These are phyloP conservation scores for Intellagama lesueurii DNA, from an alignment of 2,797 vertebrate genomes.

Conservation along the genomic window DNA sequence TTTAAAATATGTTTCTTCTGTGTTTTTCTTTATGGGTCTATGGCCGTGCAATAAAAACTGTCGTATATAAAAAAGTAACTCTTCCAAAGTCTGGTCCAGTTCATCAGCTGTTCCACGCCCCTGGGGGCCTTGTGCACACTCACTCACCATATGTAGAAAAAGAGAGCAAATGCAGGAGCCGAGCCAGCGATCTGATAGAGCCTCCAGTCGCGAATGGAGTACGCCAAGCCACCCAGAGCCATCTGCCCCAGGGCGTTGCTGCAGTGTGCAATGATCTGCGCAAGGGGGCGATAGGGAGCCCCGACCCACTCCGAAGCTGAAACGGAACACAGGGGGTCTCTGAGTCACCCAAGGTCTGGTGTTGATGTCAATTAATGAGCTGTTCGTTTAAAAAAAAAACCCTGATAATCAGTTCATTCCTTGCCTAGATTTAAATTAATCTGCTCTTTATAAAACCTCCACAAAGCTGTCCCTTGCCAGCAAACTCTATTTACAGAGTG, in stretches of 20 bases:
- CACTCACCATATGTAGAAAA: conserved; percentile 84
- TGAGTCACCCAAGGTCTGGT: no score
- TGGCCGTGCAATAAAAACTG: no score
- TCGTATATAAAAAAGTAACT: no score
- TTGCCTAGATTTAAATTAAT: not conserved
- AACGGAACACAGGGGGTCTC: rapidly evolving
- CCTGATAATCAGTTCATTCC: not conserved
- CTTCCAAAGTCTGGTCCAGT: no score
- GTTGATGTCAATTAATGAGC: no score
- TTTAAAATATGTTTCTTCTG: no score
- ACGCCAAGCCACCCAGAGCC: conserved; percentile 81
- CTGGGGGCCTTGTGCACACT: not conserved
- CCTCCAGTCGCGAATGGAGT: conserved; percentile 83
- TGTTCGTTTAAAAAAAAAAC: not conserved
- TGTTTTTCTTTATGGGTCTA: no score
- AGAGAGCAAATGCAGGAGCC: conserved; percentile 76
- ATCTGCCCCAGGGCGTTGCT: conserved; percentile 77
- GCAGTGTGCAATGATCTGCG: conserved; percentile 79
- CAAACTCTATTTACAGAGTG: no score
- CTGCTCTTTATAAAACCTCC: not conserved
- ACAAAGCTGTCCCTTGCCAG: not conserved
- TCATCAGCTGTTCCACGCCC: no score
- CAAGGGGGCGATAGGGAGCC: conserved; percentile 79
- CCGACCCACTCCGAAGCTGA: conserved; percentile 90
- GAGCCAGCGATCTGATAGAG: conserved; percentile 81